A percentile compares a stretch with the other conserved stretches of the same genome.
These are phyloP conservation scores for Tachysurus fulvidraco DNA, from an alignment of 2,113 vertebrate species.

Conservation along the genomic window DNA sequence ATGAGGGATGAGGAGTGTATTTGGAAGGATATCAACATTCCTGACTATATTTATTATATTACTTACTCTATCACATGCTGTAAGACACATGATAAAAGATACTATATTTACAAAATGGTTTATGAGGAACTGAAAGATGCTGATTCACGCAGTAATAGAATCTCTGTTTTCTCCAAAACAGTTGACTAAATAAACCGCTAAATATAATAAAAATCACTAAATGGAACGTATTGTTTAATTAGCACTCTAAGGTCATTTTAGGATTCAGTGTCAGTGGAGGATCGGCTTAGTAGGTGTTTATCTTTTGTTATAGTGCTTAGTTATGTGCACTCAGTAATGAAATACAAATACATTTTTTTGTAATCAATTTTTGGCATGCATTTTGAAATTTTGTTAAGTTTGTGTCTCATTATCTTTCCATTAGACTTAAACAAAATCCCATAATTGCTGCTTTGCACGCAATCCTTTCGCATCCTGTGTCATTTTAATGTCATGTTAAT, in stretches of 20 bases:
- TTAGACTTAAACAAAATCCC: conserved; percentile 29
- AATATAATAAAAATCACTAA: background rate
- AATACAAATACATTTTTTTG: background rate
- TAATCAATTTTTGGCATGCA: conserved; percentile 9
- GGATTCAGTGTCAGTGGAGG: background rate
- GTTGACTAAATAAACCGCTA: background rate
- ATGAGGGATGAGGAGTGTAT: conserved; percentile 10
- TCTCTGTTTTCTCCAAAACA: background rate
- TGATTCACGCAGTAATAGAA: background rate
- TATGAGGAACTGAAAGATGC: background rate
- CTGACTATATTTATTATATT: background rate
- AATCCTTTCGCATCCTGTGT: conserved; percentile 44
- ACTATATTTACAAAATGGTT: background rate
- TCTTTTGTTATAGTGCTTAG: background rate
- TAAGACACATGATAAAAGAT: background rate
- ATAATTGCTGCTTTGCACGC: conserved; percentile 52
- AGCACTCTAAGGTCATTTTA: background rate
- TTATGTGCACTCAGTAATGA: background rate
- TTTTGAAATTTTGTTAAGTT: background rate
- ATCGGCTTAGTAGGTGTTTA: background rate
- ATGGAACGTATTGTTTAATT: background rate
- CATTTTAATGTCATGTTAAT: background rate
- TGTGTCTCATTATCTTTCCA: conserved; percentile 13
- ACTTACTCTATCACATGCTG: background rate
- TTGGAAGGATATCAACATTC: conserved; percentile 26